Conservation (phyloP, 2,113 vertebrate genomes). For the Carlito syrichta region DNA sequence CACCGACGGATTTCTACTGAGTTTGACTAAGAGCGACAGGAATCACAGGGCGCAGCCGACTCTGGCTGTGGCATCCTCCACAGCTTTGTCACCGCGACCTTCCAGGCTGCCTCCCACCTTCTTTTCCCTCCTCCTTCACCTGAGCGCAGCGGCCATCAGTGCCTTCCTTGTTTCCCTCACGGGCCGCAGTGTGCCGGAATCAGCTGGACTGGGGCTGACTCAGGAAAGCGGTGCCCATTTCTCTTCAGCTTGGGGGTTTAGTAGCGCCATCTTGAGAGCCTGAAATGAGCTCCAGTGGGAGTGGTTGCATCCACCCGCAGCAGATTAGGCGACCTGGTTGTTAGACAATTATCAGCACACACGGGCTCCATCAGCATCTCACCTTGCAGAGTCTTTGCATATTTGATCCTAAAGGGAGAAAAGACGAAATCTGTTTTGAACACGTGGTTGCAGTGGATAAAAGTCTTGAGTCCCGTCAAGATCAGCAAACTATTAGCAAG, state of each 20-base stretch:
- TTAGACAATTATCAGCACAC: not conserved
- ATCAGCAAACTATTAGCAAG: not conserved
- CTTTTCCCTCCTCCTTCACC: not conserved
- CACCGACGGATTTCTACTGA: no score
- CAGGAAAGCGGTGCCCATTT: not conserved
- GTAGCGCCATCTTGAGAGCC: not conserved
- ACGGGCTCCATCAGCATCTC: not conserved
- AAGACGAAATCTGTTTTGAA: not conserved
- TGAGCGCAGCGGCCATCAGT: not conserved
- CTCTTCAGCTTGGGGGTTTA: not conserved
- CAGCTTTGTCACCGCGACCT: not conserved
- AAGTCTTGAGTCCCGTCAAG: not conserved
- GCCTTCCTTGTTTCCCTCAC: no score
- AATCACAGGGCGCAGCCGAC: not conserved
- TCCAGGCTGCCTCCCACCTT: not conserved
- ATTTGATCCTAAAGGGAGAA: not conserved
- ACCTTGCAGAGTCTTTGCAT: not conserved
- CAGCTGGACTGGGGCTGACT: not conserved
- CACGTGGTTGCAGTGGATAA: not conserved
- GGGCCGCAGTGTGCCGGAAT: no score
- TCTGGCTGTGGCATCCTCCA: not conserved
- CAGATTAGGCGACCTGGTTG: not conserved
- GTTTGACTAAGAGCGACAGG: not conserved
- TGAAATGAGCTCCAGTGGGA: not conserved
- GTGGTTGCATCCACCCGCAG: no score